Evolutionary conservation across 1,140 invertebrate species (phyloP).

Genomic region (Conus ventricosus): DNA sequence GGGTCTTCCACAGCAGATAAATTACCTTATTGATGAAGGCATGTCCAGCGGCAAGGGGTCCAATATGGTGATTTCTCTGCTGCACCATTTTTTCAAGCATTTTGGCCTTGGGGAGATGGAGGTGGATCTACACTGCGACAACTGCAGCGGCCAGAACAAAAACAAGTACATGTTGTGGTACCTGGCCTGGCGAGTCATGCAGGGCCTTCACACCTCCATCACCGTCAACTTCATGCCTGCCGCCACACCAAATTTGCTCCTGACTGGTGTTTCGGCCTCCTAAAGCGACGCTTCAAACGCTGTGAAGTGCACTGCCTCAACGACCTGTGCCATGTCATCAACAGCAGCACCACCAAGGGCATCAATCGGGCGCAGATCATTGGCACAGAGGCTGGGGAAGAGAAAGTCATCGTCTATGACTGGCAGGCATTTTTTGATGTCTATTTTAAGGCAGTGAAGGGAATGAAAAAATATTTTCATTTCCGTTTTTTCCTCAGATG

Average conservation of each 20-base stretch:
- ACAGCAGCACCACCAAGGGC: constrained; percentile 37
- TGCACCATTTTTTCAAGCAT: constrained; percentile 52
- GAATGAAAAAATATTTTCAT: constrained; percentile 48
- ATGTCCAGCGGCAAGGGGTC: constrained; percentile 43
- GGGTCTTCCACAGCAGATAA: constrained; percentile 47
- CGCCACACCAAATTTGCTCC: constrained; percentile 58
- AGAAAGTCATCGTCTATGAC: constrained; percentile 40
- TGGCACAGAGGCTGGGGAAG: constrained; percentile 39
- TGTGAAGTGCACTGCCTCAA: constrained; percentile 40
- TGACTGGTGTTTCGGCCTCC: constrained; percentile 56
- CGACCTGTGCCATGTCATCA: constrained; percentile 42
- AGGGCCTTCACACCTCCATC: constrained; percentile 39
- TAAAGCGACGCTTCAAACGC: constrained; percentile 45
- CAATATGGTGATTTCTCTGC: constrained; percentile 52
- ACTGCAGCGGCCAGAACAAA: constrained; percentile 61
- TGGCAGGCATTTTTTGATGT: constrained; percentile 45
- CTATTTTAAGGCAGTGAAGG: constrained; percentile 42
- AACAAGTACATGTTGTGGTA: constrained; percentile 58
- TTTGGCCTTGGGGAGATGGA: constrained; percentile 53
- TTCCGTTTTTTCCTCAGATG: constrained; percentile 22
- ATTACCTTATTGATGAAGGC: constrained; percentile 50
- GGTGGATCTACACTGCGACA: constrained; percentile 51
- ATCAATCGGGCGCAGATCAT: constrained; percentile 50
- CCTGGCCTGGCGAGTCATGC: constrained; percentile 50
- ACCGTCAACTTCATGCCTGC: constrained; percentile 51